These are phyloP conservation scores for Drosophila carrolli DNA, from an alignment of 1,140 invertebrate genomes.

Conservation along the genomic window DNA sequence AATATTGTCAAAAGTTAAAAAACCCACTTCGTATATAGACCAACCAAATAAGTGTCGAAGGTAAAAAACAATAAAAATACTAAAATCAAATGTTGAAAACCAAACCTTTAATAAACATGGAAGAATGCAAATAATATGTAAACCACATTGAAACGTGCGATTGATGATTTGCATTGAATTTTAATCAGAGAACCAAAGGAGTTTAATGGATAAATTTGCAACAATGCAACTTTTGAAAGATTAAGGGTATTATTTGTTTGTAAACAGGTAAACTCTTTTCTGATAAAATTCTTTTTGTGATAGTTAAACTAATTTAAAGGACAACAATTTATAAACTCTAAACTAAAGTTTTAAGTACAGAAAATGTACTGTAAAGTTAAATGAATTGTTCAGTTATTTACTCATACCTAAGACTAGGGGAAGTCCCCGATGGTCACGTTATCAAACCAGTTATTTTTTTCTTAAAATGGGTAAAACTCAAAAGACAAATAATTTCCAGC, in stretches of 20 bases:
- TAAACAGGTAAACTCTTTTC: not conserved
- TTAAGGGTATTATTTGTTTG: not conserved
- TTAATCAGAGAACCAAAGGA: constrained; percentile 37
- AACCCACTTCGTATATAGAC: constrained; percentile 36
- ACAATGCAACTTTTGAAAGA: constrained; percentile 4
- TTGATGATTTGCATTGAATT: constrained; percentile 67
- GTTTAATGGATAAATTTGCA: constrained; percentile 8
- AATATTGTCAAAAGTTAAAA: constrained; percentile 45
- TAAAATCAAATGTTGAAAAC: constrained; percentile 23
- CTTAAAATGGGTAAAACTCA: not conserved
- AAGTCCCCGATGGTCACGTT: constrained; percentile 16
- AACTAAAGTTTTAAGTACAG: not conserved
- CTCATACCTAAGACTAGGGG: not conserved
- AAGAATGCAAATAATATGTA: constrained; percentile 64
- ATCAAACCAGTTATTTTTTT: constrained; percentile 36
- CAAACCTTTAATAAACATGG: constrained; percentile 46
- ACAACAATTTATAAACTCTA: too few relatives aligned
- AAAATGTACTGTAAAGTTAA: not conserved
- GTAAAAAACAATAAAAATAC: constrained; percentile 42
- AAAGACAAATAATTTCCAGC: constrained; percentile 10
- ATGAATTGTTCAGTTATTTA: not conserved
- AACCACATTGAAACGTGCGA: constrained; percentile 69
- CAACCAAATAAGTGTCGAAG: constrained; percentile 62
- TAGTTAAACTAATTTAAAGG: too few relatives aligned
- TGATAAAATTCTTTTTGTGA: too few relatives aligned